Conservation (phyloP, 2,113 vertebrate genomes). For the Platanista minor region DNA sequence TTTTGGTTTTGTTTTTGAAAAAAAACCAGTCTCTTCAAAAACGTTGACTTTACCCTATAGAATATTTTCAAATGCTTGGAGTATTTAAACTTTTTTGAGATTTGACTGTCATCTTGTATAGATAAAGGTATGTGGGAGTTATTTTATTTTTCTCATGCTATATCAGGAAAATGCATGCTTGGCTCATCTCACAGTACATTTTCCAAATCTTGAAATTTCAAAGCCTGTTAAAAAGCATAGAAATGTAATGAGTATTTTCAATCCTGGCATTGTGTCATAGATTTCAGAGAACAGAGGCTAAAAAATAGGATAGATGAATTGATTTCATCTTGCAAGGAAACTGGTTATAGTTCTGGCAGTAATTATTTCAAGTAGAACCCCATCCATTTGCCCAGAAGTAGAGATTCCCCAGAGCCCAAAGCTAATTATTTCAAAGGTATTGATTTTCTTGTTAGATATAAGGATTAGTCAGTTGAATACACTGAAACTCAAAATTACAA, state of each 20-base stretch:
- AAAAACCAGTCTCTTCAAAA: not conserved
- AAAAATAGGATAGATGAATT: conserved; percentile 26
- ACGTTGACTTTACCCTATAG: conserved; percentile 33
- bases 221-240: conserved; percentile 46
- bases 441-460: conserved; percentile 51
- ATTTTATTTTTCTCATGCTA: conserved; percentile 51
- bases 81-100: conserved; percentile 53
- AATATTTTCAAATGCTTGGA: conserved; percentile 49
- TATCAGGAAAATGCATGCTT: conserved; percentile 66
- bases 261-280: conserved; percentile 33
- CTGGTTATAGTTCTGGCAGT: not conserved
- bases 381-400: conserved; percentile 16
- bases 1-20: not conserved
- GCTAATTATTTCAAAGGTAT: conserved; percentile 61
- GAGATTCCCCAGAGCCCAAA: conserved; percentile 11
- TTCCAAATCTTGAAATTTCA: conserved; percentile 55
- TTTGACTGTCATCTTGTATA: conserved; percentile 46
- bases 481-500: conserved; percentile 23
- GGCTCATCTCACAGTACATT: conserved; percentile 32
- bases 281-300: conserved; percentile 23
- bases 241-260: conserved; percentile 55
- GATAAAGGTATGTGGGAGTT: conserved; percentile 55
- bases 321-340: conserved; percentile 43
- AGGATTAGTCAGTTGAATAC: conserved; percentile 38
- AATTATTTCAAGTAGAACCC: conserved; percentile 32